phyloP scores from a whole-genome alignment of 2,797 vertebrate genomes.

The Staurois parvus region DNA sequence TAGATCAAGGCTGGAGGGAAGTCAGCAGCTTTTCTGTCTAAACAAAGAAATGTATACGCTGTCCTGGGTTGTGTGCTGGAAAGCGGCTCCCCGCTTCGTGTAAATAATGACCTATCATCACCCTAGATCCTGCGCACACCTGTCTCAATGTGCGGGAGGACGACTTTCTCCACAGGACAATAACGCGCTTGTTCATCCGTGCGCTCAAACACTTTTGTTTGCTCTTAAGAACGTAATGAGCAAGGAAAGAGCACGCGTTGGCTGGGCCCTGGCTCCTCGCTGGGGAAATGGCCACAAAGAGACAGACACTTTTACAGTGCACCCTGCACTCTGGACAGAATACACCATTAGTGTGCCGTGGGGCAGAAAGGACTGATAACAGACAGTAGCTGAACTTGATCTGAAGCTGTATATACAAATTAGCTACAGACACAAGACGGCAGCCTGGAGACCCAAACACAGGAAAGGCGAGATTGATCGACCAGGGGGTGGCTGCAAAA shows the following conservation, averaged over 20 bases:
- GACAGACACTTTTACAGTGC: not conserved
- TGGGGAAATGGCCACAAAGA: not conserved
- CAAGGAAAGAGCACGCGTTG: not conserved
- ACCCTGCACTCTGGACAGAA: not conserved
- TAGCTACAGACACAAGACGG: no score
- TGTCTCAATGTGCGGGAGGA: conserved; percentile 10
- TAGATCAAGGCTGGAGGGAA: conserved; percentile 23
- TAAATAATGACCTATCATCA: conserved; percentile 49
- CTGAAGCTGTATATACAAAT: no score
- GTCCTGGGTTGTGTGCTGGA: not conserved
- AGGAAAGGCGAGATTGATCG: no score
- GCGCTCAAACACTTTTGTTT: conserved; percentile 34
- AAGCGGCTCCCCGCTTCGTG: conserved; percentile 2
- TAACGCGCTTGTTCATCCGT: conserved; percentile 8
- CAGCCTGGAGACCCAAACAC: no score
- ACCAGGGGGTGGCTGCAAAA: no score
- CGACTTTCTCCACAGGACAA: conserved; percentile 20
- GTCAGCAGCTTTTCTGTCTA: conserved; percentile 40
- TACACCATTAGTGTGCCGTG: not conserved
- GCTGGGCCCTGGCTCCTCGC: not conserved
- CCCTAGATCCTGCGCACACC: conserved; percentile 20
- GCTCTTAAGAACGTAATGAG: not conserved
- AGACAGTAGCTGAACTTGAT: not conserved
- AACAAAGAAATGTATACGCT: conserved; percentile 37
- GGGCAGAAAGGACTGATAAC: not conserved